These are phyloP conservation scores for Trematomus loennbergii DNA, from an alignment of 2,113 vertebrate genomes.

Conservation along the genomic window DNA sequence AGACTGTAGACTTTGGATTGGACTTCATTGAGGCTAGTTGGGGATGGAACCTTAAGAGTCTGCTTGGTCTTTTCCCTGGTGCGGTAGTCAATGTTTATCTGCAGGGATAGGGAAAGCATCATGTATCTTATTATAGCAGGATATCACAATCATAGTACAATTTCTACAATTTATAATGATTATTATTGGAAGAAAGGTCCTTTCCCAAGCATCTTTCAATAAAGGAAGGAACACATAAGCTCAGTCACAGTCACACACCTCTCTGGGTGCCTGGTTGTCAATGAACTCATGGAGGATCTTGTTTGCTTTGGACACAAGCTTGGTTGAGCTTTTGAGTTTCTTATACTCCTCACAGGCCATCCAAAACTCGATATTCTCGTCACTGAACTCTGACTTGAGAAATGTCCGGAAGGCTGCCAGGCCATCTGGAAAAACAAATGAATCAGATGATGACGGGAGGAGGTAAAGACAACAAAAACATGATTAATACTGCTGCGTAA, in stretches of 20 bases:
- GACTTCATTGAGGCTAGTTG: slow-evolving; percentile 91
- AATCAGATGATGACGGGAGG: slow-evolving; percentile 1
- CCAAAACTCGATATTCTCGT: slow-evolving; percentile 99
- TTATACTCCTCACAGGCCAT: slow-evolving; percentile 96
- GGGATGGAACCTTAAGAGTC: slow-evolving; percentile 91
- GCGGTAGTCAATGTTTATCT: slow-evolving; percentile 97
- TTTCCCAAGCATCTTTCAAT: background rate
- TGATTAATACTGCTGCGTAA: background rate
- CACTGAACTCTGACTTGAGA: slow-evolving; percentile 94
- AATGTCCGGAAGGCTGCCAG: slow-evolving; percentile 91
- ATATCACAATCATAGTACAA: background rate
- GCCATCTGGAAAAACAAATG: slow-evolving; percentile 83
- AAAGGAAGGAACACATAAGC: background rate
- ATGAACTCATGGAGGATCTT: slow-evolving; percentile 95
- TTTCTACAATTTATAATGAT: background rate
- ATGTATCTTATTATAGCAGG: background rate
- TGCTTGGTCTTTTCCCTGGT: slow-evolving; percentile 93
- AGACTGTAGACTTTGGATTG: slow-evolving; percentile 94
- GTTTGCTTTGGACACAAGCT: slow-evolving; percentile 90
- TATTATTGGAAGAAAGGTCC: background rate
- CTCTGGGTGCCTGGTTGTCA: slow-evolving; percentile 89
- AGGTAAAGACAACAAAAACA: slow-evolving; percentile 7
- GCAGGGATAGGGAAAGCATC: slow-evolving; percentile 53
- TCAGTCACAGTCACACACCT: slow-evolving; percentile 81
- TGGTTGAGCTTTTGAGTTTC: slow-evolving; percentile 89